Base-by-base conservation (phyloP, 1,140 invertebrate genomes). In the Argopecten irradians region DNA sequence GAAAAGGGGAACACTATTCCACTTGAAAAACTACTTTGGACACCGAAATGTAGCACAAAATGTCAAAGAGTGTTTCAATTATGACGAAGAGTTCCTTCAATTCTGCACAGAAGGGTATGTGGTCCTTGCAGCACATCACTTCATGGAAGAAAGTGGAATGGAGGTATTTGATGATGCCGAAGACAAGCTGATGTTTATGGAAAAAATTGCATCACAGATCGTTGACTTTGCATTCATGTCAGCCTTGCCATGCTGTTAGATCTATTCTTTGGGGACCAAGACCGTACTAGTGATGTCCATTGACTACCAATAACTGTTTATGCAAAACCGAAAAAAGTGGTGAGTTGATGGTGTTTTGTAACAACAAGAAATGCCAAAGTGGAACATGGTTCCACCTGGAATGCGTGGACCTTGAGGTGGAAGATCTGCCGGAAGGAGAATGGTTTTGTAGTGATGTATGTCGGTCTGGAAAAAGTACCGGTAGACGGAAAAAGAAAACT, bases 361-460 rank as follows among this genome's bases (percentile, higher is more conserved):
- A 28, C 5, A 82, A 33, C 35, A 85, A 34, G 34, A 84, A 86
- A 13, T 89, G 88, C 28, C 46, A 33, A 83, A 83, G 83, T 32
- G 86, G 86, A 0, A 43, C 14, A 0, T 90, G 89, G 87, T 90
- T 84, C 41, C 87, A 90, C 35, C 43, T 90, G 55, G 71, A 86
- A 39, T 90, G 89, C 34, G 1, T 90, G 11, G n/a, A 87, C 14
- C 85, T 90, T 82, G 83, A 86, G 19, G 87, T 87, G 35, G 87
- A 86, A 11, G 89, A 87, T 41, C 33, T 90, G 0, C 87, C 85
- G 0, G 87, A 88, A 14, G 89, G 85, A 14, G 34, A 46, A 0
- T 90, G 87, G 87, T 90, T 83, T 19, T 90, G 82, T 33, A 41
- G 34, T 16, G 82, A 41, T 34, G 34, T 35, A 2, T 39, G 86